These are phyloP conservation scores for Anableps anableps DNA, from an alignment of 2,797 vertebrate species.

Conservation along the genomic window DNA sequence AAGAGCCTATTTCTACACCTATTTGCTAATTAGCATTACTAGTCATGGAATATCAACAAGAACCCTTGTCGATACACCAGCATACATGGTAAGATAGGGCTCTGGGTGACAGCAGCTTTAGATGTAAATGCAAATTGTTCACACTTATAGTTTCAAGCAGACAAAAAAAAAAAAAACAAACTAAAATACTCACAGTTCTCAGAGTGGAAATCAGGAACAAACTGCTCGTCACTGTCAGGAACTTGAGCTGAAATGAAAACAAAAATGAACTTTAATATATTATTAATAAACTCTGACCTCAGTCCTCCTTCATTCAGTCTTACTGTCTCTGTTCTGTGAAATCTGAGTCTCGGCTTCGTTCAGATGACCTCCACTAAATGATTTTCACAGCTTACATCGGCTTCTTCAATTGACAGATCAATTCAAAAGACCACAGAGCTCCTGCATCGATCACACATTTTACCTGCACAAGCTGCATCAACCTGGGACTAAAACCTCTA, in stretches of 20 bases:
- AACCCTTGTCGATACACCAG: neutral
- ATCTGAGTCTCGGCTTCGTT: slow-evolving; percentile 55
- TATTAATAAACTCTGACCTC: slow-evolving; percentile 20
- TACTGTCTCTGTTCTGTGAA: slow-evolving; percentile 49
- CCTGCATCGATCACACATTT: neutral
- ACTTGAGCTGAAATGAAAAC: slow-evolving; percentile 90
- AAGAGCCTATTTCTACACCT: neutral
- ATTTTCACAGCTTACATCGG: slow-evolving; percentile 55
- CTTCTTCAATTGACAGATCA: slow-evolving; percentile 57
- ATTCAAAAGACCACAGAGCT: slow-evolving; percentile 34
- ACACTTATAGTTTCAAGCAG: neutral
- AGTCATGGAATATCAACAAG: neutral
- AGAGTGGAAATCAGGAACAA: slow-evolving; percentile 96
- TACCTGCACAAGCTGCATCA: neutral
- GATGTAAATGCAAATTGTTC: neutral
- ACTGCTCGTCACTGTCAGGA: slow-evolving; percentile 97
- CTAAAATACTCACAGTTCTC: slow-evolving; percentile 92
- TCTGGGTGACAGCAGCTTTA: neutral
- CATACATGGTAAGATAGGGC: neutral
- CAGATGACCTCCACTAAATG: slow-evolving; percentile 62
- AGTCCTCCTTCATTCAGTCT: neutral
- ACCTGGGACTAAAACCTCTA: neutral
- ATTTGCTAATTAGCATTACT: neutral
- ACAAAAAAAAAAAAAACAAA: neutral
- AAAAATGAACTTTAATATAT: slow-evolving; percentile 25